Conservation (phyloP, 2,113 vertebrate genomes). For the Sinocyclocheilus rhinocerous region DNA sequence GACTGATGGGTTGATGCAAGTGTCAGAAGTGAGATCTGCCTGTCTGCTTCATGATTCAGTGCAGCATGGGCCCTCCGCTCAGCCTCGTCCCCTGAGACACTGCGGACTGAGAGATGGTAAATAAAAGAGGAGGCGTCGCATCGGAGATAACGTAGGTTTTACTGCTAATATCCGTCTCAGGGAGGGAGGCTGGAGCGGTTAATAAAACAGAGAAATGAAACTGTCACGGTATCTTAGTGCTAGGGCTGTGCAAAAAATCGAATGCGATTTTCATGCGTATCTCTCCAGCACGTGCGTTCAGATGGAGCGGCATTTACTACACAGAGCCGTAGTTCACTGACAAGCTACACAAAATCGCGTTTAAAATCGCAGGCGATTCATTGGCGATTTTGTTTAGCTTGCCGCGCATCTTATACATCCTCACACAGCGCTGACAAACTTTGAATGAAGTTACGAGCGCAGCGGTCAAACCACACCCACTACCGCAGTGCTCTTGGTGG, state of each 20-base stretch:
- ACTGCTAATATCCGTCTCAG: constrained; percentile 52
- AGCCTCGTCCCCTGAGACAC: constrained; percentile 20
- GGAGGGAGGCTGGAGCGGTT: constrained; percentile 39
- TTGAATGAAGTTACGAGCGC: no score
- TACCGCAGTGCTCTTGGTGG: constrained; percentile 2
- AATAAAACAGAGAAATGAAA: constrained; percentile 58
- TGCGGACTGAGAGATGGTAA: constrained; percentile 50
- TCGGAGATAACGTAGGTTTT: constrained; percentile 52
- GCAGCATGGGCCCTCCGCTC: constrained; percentile 3
- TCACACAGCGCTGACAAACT: no score
- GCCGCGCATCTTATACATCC: no score
- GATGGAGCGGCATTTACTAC: no score
- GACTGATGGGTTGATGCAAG: constrained; percentile 1
- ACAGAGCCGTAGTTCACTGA: no score
- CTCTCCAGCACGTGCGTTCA: no score
- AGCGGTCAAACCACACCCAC: no score
- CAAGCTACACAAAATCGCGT: no score
- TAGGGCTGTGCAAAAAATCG: no score
- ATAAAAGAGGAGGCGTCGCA: constrained; percentile 48
- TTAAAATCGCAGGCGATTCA: no score
- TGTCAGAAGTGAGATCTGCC: constrained; percentile 29
- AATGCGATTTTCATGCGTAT: no score
- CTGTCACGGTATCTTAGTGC: constrained; percentile 48
- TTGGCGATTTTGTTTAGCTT: no score
- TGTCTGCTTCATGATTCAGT: constrained; percentile 17